Conservation (phyloP, 2,797 vertebrate species). For the Urocyon cinereoargenteus region DNA sequence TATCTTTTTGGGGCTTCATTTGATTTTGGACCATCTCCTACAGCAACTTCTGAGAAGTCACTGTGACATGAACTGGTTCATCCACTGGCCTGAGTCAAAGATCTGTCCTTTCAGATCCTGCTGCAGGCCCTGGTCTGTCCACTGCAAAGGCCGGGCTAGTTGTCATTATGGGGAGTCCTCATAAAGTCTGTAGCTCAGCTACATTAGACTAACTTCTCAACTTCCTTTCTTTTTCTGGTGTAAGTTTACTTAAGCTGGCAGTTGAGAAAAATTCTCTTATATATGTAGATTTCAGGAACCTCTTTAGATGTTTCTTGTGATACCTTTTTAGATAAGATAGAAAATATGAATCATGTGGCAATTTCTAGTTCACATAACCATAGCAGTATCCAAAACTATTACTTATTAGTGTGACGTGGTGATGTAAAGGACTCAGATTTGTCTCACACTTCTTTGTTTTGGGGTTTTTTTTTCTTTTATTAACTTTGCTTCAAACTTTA, state of each 20-base stretch:
- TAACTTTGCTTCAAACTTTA: neutral
- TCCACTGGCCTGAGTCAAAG: neutral
- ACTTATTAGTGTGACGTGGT: neutral
- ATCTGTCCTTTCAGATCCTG: neutral
- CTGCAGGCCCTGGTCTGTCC: neutral
- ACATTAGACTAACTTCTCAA: neutral
- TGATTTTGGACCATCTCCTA: neutral
- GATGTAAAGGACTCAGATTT: neutral
- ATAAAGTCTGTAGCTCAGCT: neutral
- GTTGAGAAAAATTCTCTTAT: neutral
- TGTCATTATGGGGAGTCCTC: neutral
- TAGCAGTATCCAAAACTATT: neutral
- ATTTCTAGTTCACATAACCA: neutral
- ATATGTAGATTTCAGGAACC: neutral
- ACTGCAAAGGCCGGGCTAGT: neutral
- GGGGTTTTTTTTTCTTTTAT: neutral
- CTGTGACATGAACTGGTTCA: neutral
- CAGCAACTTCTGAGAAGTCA: neutral
- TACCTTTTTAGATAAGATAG: neutral
- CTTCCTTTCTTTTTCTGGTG: neutral
- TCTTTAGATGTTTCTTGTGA: neutral
- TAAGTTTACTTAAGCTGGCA: neutral
- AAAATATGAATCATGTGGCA: neutral
- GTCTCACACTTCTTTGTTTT: neutral
- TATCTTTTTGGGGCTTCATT: neutral